Conservation (phyloP, 2,888 invertebrate species). For the Heliothis peltigera region DNA sequence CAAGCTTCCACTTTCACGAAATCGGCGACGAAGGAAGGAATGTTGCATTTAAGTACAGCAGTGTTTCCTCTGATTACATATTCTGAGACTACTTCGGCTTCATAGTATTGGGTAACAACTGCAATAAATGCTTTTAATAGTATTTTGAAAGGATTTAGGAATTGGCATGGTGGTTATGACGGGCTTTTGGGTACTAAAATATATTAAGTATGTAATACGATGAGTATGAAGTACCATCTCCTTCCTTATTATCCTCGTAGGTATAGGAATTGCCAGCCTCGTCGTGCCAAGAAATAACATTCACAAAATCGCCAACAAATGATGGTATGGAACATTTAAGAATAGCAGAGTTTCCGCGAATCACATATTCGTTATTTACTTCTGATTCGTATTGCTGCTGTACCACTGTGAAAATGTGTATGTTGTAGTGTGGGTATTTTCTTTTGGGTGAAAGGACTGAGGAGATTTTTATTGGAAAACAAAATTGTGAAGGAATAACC, state of each 20-base stretch:
- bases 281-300: constrained; percentile 96
- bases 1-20: constrained; percentile 97
- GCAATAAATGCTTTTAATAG: constrained; percentile 71
- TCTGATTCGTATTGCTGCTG: constrained; percentile 97
- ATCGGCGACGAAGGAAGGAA: constrained; percentile 97
- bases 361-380: constrained; percentile 97
- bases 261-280: constrained; percentile 91
- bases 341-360: constrained; percentile 96
- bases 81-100: constrained; percentile 96
- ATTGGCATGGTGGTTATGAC: constrained; percentile 39
- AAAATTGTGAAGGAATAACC: constrained; percentile 81
- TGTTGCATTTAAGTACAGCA: constrained; percentile 96
- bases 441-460: constrained; percentile 36
- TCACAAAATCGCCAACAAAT: constrained; percentile 97
- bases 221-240: constrained; percentile 75
- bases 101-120: constrained; percentile 97
- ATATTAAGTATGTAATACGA: constrained; percentile 22
- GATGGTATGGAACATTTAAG: constrained; percentile 97
- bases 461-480: constrained; percentile 49
- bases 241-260: constrained; percentile 76
- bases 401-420: constrained; percentile 91
- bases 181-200: constrained; percentile 37
- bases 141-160: constrained; percentile 39
- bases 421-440: constrained; percentile 24
- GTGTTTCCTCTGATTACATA: constrained; percentile 97